Percentiles rank a stretch among this genome's conserved stretches.
These are phyloP conservation scores for Eilema sororculum DNA, from an alignment of 2,888 invertebrate genomes.

Conservation along the genomic window DNA sequence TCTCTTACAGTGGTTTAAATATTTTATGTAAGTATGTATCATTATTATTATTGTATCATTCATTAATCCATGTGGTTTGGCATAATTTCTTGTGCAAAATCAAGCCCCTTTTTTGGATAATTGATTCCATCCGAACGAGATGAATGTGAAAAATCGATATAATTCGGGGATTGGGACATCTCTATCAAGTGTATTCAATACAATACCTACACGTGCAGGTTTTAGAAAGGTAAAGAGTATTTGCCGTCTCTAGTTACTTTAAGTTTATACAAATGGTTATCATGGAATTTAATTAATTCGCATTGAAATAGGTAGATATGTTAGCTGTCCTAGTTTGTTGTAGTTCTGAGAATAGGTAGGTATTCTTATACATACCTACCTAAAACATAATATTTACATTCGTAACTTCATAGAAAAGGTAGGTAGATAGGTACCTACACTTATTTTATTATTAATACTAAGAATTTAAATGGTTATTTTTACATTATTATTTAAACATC, in stretches of 20 bases:
- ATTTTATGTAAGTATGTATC: too few species aligned
- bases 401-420: background rate
- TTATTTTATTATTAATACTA: background rate
- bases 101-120: too few species aligned
- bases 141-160: background rate
- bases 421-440: background rate
- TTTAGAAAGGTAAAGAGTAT: background rate
- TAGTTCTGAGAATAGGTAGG: background rate
- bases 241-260: background rate
- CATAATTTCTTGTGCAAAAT: too few species aligned
- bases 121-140: background rate
- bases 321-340: too few species aligned
- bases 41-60: too few species aligned
- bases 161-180: background rate
- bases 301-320: background rate
- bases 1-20: too few species aligned
- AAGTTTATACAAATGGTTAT: background rate
- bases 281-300: background rate
- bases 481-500: conserved; percentile 16
- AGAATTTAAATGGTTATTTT: background rate
- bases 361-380: background rate
- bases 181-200: background rate
- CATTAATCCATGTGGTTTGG: too few species aligned
- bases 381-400: conserved; percentile 1
- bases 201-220: background rate